Evolutionary conservation across 2,113 vertebrate species (phyloP), one percentile per base, ranked within the genome.

Genomic region (Nycticebus coucang): DNA sequence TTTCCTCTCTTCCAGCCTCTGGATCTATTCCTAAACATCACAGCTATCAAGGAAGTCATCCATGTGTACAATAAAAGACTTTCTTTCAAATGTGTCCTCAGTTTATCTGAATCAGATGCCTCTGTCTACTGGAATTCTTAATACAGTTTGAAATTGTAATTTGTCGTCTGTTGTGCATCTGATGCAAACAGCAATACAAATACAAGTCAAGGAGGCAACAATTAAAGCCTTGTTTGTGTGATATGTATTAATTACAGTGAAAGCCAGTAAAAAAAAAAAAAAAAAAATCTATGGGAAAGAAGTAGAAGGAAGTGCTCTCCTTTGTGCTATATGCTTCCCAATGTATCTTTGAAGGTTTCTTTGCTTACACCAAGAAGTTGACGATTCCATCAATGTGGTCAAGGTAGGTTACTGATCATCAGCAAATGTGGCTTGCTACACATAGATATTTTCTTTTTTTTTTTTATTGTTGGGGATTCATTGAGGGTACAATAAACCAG

Each of bases 31-130:
- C 59, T n/a, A 80, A 95, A 90, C 55, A 90, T 92, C 80, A 72
- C 59, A 95, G 77, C n/a, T 68, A 95, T 72, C 60, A 95, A 92
- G 41, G 81, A 96, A 96, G 66, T 90, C 71, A 96, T 77, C 88
- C 26, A 6, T 97, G 87, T 95, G 84, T 88, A 87, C 66, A 94
- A 95, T 82, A 93, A 97, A 97, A 95, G 90, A 92, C 66, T 95
- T 95, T 87, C 87, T 96, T 97, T 96, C 71, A 87, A 94, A 90
- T 64, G 66, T 71, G 69, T 82, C 50, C 55, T 88, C 77, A 87
- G 77, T 95, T 89, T 96, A 92, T 96, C 87, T 68, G 71, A 96
- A 92, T 90, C 87, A 84, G 75, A 96, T 90, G 64, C n/a, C 50
- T 91, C 81, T 89, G 89, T 41, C n/a, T 55, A 59, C 87, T 87